Base-by-base conservation (phyloP, 1,140 invertebrate genomes). In the Drosophila ananassae region DNA sequence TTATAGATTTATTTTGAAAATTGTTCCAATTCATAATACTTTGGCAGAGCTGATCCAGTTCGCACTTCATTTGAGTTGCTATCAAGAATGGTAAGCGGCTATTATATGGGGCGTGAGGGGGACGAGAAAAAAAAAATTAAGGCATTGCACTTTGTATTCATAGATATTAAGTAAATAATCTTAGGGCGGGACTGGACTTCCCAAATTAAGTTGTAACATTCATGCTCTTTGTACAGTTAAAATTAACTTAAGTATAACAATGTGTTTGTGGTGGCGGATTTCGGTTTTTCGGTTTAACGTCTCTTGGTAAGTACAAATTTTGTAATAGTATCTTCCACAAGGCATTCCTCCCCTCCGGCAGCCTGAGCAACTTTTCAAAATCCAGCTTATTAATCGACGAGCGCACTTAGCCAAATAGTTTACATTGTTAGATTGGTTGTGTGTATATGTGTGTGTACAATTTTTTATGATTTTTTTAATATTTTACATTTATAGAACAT, bases 361-460 rank as follows among this genome's bases (percentile, higher is more conserved):
- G 4, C 0, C 13, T 46, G 47, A 58, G 54, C 74, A 54, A 85
- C 81, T 80, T 68, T 81, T 78, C 74, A 61, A 75, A 55, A 39
- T 47, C 55, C 64, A 44, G 13, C 41, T 13, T 1, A 76, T 68
- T 54, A 47, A 21, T 48, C 22, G 48, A 55, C 41, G 47, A 30
- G 24, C 34, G 37, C 41, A 53, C 53, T 66, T n/a, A 25, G 53
- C 54, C 50, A 82, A 78, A 39, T 58, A 52, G 55, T 55, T 54
- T 67, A 46, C 30, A 44, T 10, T 39, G n/a, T 62, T 44, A 37
- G 32, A 46, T 25, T 41, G 34, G 32, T 10, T 37, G 34, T 12
- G 30, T 64, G 17, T 58, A 24, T 61, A 52, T 73, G 30, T 50
- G 39, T 58, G 53, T 73, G 39, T 21, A 48, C 32, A 47, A 30